Conservation (phyloP, 1,140 invertebrate species). For the Ooceraea biroi region DNA sequence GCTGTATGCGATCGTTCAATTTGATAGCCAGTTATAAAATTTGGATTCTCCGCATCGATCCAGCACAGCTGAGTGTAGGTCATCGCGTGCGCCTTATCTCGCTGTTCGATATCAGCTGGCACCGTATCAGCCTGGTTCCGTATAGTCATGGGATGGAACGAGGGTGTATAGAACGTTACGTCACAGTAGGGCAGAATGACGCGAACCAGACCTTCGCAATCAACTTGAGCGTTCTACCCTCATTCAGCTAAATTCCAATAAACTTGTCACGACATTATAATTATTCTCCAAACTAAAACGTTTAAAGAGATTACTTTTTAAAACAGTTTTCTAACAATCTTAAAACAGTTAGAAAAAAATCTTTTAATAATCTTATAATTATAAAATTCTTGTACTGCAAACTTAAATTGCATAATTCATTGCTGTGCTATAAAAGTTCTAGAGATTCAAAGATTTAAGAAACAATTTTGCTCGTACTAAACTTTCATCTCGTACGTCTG, state of each 20-base stretch:
- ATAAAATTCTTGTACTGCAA: no score
- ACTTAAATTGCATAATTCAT: conserved; percentile 1
- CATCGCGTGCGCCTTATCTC: conserved; percentile 61
- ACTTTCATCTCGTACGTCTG: not conserved
- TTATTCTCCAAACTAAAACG: not conserved
- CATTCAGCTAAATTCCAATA: not conserved
- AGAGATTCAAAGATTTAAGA: not conserved
- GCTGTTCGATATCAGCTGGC: conserved; percentile 75
- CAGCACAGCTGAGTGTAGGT: conserved; percentile 57
- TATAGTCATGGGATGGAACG: conserved; percentile 58
- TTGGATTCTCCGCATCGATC: conserved; percentile 48
- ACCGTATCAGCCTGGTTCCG: conserved; percentile 59
- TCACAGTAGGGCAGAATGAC: conserved; percentile 54
- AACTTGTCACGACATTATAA: not conserved
- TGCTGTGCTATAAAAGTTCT: not conserved
- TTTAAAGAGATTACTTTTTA: not conserved
- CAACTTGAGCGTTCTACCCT: conserved; percentile 4
- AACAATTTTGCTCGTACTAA: not conserved
- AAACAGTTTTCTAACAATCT: no score
- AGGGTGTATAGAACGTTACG: conserved; percentile 60
- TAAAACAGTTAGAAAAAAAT: no score
- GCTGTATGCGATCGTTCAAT: not conserved
- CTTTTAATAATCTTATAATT: no score
- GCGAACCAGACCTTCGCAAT: conserved; percentile 47
- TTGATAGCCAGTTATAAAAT: not conserved